A percentile compares a stretch with the other conserved stretches of the same genome.
phyloP scores from a whole-genome alignment of 2,888 invertebrate genomes.

The Trachelus stipa region DNA sequence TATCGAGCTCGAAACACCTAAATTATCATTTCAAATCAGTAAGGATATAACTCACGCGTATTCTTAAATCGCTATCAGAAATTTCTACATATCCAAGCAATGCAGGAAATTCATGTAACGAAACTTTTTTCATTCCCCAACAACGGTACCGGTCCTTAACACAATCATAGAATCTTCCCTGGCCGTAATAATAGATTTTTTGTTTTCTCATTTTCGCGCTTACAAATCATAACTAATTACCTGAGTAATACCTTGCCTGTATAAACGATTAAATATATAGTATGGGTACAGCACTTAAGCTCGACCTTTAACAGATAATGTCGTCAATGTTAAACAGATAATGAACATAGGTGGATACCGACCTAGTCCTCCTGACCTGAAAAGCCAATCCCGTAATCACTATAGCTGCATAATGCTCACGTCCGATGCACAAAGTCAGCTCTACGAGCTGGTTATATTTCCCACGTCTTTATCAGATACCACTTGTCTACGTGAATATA shows the following conservation, averaged over 20 bases:
- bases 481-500: neutral
- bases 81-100: neutral
- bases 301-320: slow-evolving; percentile 27
- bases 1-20: neutral
- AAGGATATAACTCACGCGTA: neutral
- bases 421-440: neutral
- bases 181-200: neutral
- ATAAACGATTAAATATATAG: neutral
- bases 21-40: neutral
- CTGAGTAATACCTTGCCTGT: neutral
- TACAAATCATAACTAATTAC: neutral
- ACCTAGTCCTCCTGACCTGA: slow-evolving; percentile 56
- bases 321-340: slow-evolving; percentile 49
- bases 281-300: neutral
- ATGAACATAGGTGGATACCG: slow-evolving; percentile 46
- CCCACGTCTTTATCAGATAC: neutral
- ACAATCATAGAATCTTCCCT: neutral
- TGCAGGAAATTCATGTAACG: neutral
- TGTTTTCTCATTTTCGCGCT: neutral
- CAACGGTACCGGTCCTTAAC: neutral
- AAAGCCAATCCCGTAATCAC: slow-evolving; percentile 33
- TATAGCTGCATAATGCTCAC: neutral
- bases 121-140: neutral
- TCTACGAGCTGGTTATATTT: neutral
- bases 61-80: neutral